A percentile compares a stretch with the other conserved stretches of the same genome.
Conservation (phyloP, 2,888 invertebrate species). For the Morpho helenor region DNA sequence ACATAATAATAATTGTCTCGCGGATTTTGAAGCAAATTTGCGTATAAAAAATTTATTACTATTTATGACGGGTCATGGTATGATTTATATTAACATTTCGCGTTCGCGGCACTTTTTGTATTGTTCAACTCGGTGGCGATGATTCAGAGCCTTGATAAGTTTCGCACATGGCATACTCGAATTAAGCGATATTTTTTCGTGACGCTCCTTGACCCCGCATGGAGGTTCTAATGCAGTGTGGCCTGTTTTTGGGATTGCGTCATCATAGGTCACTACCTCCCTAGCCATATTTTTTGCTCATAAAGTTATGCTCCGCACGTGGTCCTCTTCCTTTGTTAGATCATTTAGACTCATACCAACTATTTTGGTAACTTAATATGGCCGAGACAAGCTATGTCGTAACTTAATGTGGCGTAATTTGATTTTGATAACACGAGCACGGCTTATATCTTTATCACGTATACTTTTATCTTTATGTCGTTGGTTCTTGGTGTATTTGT, state of each 20-base stretch:
- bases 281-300: conserved; percentile 72
- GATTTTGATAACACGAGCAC: conserved; percentile 45
- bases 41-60: too few relatives aligned
- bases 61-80: conserved; percentile 9
- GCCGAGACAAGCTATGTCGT: conserved; percentile 47
- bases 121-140: conserved; percentile 3
- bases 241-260: conserved; percentile 75
- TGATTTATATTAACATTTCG: conserved; percentile 19
- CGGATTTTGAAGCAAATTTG: neutral
- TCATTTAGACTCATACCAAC: conserved; percentile 59
- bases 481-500: conserved; percentile 41
- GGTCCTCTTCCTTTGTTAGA: conserved; percentile 69
- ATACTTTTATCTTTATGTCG: conserved; percentile 33
- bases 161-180: conserved; percentile 42
- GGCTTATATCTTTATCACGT: conserved; percentile 21
- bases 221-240: conserved; percentile 46
- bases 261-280: conserved; percentile 75
- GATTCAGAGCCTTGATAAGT: conserved; percentile 31
- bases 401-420: conserved; percentile 60
- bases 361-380: conserved; percentile 63
- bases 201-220: conserved; percentile 71
- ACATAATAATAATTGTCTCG: too few relatives aligned
- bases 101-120: neutral
- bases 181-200: conserved; percentile 53
- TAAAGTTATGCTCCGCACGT: conserved; percentile 68